These are phyloP conservation scores for Cariama cristata DNA, from an alignment of 2,113 vertebrate species.

Conservation along the genomic window DNA sequence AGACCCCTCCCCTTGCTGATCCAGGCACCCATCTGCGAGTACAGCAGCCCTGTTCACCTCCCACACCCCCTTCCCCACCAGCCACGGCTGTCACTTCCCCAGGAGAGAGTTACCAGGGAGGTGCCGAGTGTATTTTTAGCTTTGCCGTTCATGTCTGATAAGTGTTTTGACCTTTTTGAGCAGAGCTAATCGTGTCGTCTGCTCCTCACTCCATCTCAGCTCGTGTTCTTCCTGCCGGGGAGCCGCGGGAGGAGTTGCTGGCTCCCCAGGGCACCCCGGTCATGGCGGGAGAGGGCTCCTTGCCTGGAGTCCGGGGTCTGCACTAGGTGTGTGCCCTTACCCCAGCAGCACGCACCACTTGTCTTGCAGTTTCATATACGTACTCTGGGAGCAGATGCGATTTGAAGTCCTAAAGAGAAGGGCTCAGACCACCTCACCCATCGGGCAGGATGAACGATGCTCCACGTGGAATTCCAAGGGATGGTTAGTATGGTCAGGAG, in stretches of 20 bases:
- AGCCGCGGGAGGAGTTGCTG: neutral
- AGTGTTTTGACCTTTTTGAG: conserved; percentile 71
- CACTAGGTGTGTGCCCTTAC: neutral
- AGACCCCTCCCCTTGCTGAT: neutral
- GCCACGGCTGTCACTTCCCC: conserved; percentile 3
- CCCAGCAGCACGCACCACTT: neutral
- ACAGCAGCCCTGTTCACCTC: neutral
- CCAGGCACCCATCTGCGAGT: neutral
- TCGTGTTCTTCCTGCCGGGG: conserved; percentile 8
- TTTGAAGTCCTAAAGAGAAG: neutral
- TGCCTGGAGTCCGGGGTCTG: neutral
- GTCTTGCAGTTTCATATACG: neutral
- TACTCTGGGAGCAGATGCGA: accelerated
- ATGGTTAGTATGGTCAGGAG: neutral
- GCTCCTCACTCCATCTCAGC: conserved; percentile 30
- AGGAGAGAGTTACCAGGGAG: conserved; percentile 59
- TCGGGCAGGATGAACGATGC: neutral
- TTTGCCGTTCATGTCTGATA: conserved; percentile 26
- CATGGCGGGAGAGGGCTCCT: neutral
- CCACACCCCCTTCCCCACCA: neutral
- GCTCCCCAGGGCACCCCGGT: accelerated
- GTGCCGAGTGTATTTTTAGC: conserved; percentile 67
- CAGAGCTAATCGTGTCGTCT: conserved; percentile 52
- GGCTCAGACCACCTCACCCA: accelerated
- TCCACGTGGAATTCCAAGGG: neutral